Base-by-base conservation (phyloP, 2,888 invertebrate species). In the Dynastes grantii region DNA sequence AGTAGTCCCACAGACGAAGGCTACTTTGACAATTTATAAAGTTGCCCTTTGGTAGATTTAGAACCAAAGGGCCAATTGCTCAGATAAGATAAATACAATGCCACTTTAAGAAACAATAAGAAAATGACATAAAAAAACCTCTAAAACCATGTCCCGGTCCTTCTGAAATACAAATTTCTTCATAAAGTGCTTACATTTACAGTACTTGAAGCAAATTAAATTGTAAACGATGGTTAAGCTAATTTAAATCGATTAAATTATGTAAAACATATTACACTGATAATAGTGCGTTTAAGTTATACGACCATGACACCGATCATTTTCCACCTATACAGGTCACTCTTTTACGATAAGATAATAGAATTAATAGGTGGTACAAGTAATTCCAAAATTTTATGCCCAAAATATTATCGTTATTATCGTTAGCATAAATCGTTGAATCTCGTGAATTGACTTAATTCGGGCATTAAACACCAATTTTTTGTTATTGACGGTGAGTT, bases 171-270 rank as follows among this genome's bases (percentile, higher is more conserved):
- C 11, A 11, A 45, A 45, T 45, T 45, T 45, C 0, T 45, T 45
- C 6, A 45, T 8, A 45, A 45, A 45, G 45, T 8, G 45, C 45
- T 45, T 9, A 45, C 45, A 45, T 45, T 55, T 55, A n/a, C 22
- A 55, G 13, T 55, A n/a, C n/a, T 6, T n/a, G 55, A 55, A 55
- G 16, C 1, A 55, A n/a, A 55, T 55, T 22, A 55, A 55, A 55
- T 55, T 55, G n/a, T 55, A 55, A n/a, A 55, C 55, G 16, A n/a
- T 16, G 55, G 5, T 55, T 55, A 55, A n/a, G n/a, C 55, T 55
- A 55, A 55, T 55, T 55, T 55, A 13, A 16, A 55, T 55, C 13
- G n/a, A n/a, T 55, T 55, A 6, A 55, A 55, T 55, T 55, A 55
- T 22, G 55, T 55, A 16, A 16, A 55, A 55, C 55, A 6, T 55